Conservation (phyloP, 2,888 invertebrate species). For the Rutpela maculata region DNA sequence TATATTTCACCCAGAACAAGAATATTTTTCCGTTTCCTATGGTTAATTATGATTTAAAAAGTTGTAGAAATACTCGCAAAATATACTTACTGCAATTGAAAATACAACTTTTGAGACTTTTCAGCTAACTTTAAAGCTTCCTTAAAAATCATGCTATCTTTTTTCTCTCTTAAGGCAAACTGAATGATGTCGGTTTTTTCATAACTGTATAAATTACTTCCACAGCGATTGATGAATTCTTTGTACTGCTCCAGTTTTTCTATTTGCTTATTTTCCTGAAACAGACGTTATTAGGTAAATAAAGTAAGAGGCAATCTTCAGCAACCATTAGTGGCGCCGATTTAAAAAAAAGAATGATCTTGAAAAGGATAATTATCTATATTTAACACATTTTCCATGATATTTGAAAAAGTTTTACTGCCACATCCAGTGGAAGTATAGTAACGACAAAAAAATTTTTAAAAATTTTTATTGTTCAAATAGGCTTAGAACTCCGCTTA, state of each 20-base stretch:
- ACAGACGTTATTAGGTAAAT: conserved; percentile 45
- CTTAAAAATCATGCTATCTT: conserved; percentile 77
- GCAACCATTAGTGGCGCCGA: no score
- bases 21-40: no score
- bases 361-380: no score
- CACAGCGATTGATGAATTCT: conserved; percentile 79
- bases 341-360: no score
- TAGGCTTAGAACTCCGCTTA: no score
- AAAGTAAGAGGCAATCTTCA: neutral
- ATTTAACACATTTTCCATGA: neutral
- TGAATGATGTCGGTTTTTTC: conserved; percentile 82
- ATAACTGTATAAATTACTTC: conserved; percentile 79
- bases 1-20: no score
- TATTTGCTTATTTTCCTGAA: conserved; percentile 73
- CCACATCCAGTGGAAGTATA: no score
- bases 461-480: no score
- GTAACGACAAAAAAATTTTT: no score
- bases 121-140: conserved; percentile 73
- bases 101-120: conserved; percentile 76
- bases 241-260: conserved; percentile 76
- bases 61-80: neutral
- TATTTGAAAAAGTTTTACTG: no score
- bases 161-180: conserved; percentile 81
- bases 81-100: conserved; percentile 78
- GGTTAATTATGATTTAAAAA: no score